Base-by-base conservation (phyloP, 1,140 invertebrate species). In the Zophobas morio region DNA sequence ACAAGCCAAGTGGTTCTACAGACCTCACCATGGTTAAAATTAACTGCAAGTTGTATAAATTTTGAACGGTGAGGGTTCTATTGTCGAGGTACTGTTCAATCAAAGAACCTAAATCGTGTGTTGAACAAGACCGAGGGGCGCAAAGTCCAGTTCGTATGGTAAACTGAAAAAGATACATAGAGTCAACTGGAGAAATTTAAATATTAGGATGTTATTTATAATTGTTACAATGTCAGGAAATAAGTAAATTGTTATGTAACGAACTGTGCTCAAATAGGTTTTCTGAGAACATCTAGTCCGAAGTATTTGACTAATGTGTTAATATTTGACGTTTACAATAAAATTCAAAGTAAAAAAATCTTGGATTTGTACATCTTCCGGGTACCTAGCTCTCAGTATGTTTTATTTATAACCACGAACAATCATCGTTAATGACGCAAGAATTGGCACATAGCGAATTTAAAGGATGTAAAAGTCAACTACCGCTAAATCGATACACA, bases 111-210 rank as follows among this genome's bases (percentile, higher is more conserved):
- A 84, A 47, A 1, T 84, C 84, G n/a, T 70, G 6, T 49, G 60
- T 51, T 8, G 76, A 74, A 60, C 84, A 84, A 33, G 80, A 80
- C 70, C 72, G 60, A 36, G 84, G 84, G 5, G 84, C 56, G 56
- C 84, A 84, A 20, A 84, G 49, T n/a, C 84, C 82, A 6, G 82
- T 35, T 54, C 83, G 80, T 35, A 84, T 75, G 2, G 70, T 78
- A 51, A 60, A 79, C 82, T 84, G 63, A 73, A 82, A 80, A 54
- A 74, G 35, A 70, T 49, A 70, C 47, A 74, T n/a, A n/a, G n/a
- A n/a, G n/a, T n/a, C n/a, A n/a, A n/a, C n/a, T n/a, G n/a, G n/a
- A n/a, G n/a, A n/a, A n/a, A n/a, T n/a, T n/a, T n/a, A 47, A 72
- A 51, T 49, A 8, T 56, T 56, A 36, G 53, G 34, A 56, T 1